A percentile compares a stretch with the other conserved stretches of the same genome.
These are phyloP conservation scores for Cyclargus thomasi DNA, from an alignment of 1,140 invertebrate genomes.

Conservation along the genomic window DNA sequence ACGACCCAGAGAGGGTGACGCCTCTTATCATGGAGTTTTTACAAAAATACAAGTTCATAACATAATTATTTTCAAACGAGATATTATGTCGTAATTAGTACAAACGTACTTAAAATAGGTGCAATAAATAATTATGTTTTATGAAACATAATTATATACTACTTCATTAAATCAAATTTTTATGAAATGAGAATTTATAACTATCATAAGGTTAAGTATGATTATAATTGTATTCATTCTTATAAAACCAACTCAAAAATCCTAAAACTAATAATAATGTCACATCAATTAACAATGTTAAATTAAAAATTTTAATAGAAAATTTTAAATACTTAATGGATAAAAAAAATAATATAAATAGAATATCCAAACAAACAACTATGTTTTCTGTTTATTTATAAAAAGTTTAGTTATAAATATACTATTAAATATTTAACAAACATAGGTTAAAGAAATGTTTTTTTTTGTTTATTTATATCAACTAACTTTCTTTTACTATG, in stretches of 20 bases:
- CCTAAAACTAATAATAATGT: no score
- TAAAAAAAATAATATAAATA: background rate
- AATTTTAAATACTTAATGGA: background rate
- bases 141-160: no score
- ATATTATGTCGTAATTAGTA: background rate
- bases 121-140: no score
- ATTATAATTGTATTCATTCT: no score
- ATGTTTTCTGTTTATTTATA: conserved; percentile 7
- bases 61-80: background rate
- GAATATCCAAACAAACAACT: background rate
- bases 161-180: no score
- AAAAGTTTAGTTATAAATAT: background rate
- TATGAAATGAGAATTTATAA: no score
- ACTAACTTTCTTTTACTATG: conserved; percentile 12
- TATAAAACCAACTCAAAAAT: no score
- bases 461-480: background rate
- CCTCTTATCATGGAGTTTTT: conserved; percentile 77
- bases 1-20: conserved; percentile 78
- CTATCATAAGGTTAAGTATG: no score
- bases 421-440: background rate
- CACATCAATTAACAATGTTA: no score
- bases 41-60: conserved; percentile 65
- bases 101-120: no score
- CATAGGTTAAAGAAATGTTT: background rate
- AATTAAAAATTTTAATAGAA: no score